A percentile compares a stretch with the other conserved stretches of the same genome.
Evolutionary conservation across 2,888 invertebrate species (phyloP).

Genomic region (Ypsolopha sequella): DNA sequence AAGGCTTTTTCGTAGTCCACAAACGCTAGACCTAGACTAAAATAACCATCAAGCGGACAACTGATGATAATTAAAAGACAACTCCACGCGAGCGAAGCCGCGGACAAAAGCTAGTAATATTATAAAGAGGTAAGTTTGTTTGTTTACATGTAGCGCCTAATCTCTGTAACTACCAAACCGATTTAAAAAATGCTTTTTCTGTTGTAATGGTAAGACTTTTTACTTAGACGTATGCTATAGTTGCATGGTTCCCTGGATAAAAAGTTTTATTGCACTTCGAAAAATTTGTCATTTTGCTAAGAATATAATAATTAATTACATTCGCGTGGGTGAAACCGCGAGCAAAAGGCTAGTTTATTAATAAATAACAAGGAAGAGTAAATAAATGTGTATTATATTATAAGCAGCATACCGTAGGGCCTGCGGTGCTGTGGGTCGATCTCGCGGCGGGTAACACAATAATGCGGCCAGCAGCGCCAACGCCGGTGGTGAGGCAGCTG

Average conservation of each 20-base stretch:
- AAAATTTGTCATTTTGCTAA: not conserved
- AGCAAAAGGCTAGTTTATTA: not conserved
- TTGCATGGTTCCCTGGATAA: not conserved
- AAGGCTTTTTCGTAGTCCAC: too few species aligned
- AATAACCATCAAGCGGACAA: too few species aligned
- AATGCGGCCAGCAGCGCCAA: constrained; percentile 87
- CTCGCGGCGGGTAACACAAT: constrained; percentile 92
- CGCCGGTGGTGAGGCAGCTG: constrained; percentile 86
- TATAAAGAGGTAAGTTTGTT: too few species aligned
- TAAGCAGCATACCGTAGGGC: constrained; percentile 77
- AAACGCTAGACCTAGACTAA: too few species aligned
- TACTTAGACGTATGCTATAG: not conserved
- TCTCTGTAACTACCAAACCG: too few species aligned
- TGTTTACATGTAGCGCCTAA: too few species aligned
- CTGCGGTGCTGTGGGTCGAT: constrained; percentile 92
- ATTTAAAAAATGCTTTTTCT: too few species aligned
- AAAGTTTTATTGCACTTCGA: not conserved
- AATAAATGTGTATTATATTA: too few species aligned
- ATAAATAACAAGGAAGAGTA: constrained; percentile 46
- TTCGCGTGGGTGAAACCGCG: not conserved
- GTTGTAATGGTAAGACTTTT: too few species aligned
- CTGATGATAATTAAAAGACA: too few species aligned
- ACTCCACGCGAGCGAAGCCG: too few species aligned
- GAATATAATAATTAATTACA: not conserved
- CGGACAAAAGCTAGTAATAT: too few species aligned